Base-by-base conservation (phyloP, 1,140 invertebrate species). In the Myzus persicae region DNA sequence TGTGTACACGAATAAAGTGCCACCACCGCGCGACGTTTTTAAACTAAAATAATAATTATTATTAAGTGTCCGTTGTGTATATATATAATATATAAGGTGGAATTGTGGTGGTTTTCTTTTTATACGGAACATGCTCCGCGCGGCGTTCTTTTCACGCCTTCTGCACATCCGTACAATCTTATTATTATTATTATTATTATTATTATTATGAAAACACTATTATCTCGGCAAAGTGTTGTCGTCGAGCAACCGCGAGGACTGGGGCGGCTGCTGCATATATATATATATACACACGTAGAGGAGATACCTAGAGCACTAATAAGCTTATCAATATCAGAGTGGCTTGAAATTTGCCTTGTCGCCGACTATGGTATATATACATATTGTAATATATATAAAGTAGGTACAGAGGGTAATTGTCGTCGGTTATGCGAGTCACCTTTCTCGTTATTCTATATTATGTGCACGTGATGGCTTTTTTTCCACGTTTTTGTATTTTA, bases 311-410 rank as follows among this genome's bases (percentile, higher is more conserved):
- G 6, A 38, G 38, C 38, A 24, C 22, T 84, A 84, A 84, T 40
- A 40, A 84, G 82, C 38, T 84, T 40, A 84, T 84, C 82, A 84
- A 84, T 84, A 84, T 84, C 36, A 84, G 22, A 84, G 82, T 40
- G 38, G 24, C 38, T 84, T 40, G 82, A 40, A 40, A 40, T 40
- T 84, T 84, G 38, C 38, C 7, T 40, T n/a, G 14, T 67, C 31
- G 31, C 38, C 22, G 40, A 84, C 82, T n/a, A n/a, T n/a, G n/a
- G 9, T 18, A 14, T 67, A 67, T n/a, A n/a, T 14, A 67, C 26
- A 4, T 31, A 31, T 14, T n/a, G 31, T 67, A 67, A 67, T 67
- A 36, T 38, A 38, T 38, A 82, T 82, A 82, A 82, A 40, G 6
- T 20, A 22, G 81, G 81, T 40, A 40, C 38, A 40, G 20, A 11